phyloP scores from a whole-genome alignment of 2,113 vertebrate species.

The Sus scrofa region DNA sequence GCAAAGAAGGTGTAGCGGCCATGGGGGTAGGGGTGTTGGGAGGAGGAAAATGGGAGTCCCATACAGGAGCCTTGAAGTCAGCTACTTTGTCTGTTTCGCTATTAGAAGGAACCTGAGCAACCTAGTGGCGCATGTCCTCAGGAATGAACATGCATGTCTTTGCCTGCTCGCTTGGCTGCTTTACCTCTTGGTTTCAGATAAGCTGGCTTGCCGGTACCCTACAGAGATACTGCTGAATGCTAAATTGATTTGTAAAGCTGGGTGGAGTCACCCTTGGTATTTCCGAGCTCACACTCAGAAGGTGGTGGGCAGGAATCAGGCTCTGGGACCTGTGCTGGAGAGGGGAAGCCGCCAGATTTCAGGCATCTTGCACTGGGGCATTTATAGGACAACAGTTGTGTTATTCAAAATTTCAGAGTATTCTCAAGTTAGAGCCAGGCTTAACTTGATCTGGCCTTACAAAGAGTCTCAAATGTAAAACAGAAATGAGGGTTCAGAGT shows the following conservation, averaged over 20 bases:
- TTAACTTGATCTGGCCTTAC: conserved; percentile 71
- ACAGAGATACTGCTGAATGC: conserved; percentile 48
- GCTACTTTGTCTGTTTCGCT: conserved; percentile 77
- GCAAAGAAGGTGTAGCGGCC: conserved; percentile 27
- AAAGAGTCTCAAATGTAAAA: conserved; percentile 72
- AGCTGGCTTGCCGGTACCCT: conserved; percentile 66
- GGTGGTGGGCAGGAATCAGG: not conserved
- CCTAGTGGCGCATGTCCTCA: not conserved
- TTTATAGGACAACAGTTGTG: conserved; percentile 64
- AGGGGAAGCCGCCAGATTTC: conserved; percentile 59
- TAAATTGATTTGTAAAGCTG: conserved; percentile 46
- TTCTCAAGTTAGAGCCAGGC: conserved; percentile 77
- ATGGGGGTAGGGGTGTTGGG: not conserved
- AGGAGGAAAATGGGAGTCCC: not conserved
- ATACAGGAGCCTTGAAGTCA: not conserved
- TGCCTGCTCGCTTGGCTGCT: conserved; percentile 65
- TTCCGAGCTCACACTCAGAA: not conserved
- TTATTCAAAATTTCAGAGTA: conserved; percentile 82
- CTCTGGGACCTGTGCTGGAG: fast-evolving
- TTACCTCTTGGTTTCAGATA: conserved; percentile 56
- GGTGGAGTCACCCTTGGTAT: conserved; percentile 54
- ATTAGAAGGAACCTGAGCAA: conserved; percentile 78
- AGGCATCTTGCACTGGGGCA: not conserved
- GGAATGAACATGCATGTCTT: conserved; percentile 40
- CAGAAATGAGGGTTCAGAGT: conserved; percentile 63